Percentiles rank a stretch among this genome's conserved stretches.
These are phyloP conservation scores for Charina bottae DNA, from an alignment of 2,113 vertebrate species.

Conservation along the genomic window DNA sequence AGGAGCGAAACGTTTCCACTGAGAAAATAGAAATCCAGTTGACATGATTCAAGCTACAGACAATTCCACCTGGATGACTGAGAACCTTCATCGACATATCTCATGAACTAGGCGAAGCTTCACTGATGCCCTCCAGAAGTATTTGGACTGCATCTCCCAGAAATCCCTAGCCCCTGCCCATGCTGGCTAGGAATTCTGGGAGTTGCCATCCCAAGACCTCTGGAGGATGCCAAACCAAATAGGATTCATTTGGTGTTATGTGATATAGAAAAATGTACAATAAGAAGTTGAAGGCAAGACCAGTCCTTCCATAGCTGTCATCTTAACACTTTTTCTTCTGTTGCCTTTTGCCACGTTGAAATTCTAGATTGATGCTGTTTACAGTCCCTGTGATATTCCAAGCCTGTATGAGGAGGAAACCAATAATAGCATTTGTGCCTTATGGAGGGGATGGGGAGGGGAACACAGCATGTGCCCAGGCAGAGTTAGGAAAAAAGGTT, in stretches of 20 bases:
- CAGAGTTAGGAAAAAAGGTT: neutral
- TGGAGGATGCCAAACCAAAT: neutral
- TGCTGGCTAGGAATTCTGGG: neutral
- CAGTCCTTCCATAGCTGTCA: neutral
- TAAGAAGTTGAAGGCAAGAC: neutral
- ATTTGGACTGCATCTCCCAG: neutral
- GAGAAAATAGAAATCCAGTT: too few relatives aligned
- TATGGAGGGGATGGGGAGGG: neutral
- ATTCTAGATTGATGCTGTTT: neutral
- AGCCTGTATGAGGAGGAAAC: neutral
- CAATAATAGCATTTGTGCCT: constrained; percentile 9
- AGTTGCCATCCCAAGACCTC: neutral
- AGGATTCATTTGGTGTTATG: neutral
- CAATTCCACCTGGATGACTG: too few relatives aligned
- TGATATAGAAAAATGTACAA: neutral
- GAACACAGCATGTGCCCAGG: neutral
- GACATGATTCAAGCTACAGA: too few relatives aligned
- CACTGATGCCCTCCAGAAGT: neutral
- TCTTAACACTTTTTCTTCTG: neutral
- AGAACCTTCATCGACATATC: too few relatives aligned
- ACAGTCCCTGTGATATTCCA: neutral
- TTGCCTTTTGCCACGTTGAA: neutral
- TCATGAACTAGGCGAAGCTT: neutral
- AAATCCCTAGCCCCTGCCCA: neutral
- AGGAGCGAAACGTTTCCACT: too few relatives aligned